Percentiles rank a stretch among this genome's conserved stretches.
phyloP scores from a whole-genome alignment of 2,113 vertebrate genomes.

The Neolamprologus hecqui region DNA sequence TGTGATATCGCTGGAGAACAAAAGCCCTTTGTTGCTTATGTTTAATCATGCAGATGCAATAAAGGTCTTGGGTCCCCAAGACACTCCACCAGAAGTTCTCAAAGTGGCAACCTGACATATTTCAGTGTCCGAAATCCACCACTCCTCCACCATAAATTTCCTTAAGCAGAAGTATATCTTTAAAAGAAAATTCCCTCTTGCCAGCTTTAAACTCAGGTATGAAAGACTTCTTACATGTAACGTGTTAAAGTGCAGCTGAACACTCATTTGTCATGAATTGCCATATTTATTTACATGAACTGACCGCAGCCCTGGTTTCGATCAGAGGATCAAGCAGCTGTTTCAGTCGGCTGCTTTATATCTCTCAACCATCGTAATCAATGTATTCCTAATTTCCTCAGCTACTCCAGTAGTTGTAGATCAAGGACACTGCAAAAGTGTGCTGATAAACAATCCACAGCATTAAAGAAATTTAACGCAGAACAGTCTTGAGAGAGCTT shows the following conservation, averaged over 20 bases:
- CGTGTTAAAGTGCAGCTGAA: neutral
- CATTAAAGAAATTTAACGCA: neutral
- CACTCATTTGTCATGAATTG: neutral
- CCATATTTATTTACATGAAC: neutral
- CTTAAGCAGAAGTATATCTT: neutral
- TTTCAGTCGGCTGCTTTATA: neutral
- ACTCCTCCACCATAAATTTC: neutral
- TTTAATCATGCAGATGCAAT: neutral
- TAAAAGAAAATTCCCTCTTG: neutral
- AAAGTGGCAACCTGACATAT: neutral
- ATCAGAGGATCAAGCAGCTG: slow-evolving; percentile 11
- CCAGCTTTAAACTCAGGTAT: neutral
- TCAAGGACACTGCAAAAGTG: neutral
- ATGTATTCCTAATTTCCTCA: neutral
- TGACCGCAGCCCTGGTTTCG: slow-evolving; percentile 15
- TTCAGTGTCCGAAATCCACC: neutral
- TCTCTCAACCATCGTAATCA: slow-evolving; percentile 3
- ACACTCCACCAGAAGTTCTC: neutral
- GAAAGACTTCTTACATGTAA: neutral
- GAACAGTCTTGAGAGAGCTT: neutral
- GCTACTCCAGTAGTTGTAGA: neutral
- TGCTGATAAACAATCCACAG: neutral
- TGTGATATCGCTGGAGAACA: neutral
- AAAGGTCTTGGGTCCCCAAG: neutral
- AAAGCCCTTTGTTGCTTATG: slow-evolving; percentile 22